Percentiles rank a stretch among this genome's conserved stretches.
These are phyloP conservation scores for Mesembrinibis cayennensis DNA, from an alignment of 2,113 vertebrate genomes.

Conservation along the genomic window DNA sequence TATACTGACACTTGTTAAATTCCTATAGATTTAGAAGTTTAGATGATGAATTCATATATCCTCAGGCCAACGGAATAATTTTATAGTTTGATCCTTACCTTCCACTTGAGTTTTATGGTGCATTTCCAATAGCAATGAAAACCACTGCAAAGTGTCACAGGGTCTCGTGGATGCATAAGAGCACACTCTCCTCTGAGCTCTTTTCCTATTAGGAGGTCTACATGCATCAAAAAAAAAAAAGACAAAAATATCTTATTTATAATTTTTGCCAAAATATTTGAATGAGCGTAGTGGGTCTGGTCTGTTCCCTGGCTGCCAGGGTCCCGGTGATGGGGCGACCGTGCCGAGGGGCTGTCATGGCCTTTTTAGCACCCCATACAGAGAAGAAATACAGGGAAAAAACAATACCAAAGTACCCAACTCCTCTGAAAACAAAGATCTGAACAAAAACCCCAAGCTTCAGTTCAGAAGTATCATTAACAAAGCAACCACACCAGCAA, in stretches of 20 bases:
- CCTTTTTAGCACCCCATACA: neutral
- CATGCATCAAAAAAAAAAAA: neutral
- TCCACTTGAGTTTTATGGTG: neutral
- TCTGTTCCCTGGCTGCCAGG: neutral
- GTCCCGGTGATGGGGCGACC: fast-evolving
- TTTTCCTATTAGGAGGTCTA: neutral
- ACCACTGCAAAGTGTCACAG: neutral
- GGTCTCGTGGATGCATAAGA: fast-evolving
- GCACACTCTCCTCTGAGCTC: fast-evolving
- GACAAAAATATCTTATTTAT: neutral
- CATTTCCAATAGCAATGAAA: neutral
- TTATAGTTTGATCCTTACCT: neutral
- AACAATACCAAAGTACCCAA: fast-evolving
- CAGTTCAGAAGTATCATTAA: neutral
- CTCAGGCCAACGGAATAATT: neutral
- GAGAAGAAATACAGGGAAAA: neutral
- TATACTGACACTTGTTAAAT: neutral
- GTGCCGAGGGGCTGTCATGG: fast-evolving
- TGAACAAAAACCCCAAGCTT: neutral
- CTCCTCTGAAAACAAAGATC: neutral
- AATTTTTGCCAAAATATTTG: neutral
- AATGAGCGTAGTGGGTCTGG: neutral
- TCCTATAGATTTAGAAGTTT: neutral
- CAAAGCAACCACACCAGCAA: neutral
- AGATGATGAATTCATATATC: neutral